Evolutionary conservation across 1,140 invertebrate genomes (phyloP).

Genomic region (Drosophila saltans): DNA sequence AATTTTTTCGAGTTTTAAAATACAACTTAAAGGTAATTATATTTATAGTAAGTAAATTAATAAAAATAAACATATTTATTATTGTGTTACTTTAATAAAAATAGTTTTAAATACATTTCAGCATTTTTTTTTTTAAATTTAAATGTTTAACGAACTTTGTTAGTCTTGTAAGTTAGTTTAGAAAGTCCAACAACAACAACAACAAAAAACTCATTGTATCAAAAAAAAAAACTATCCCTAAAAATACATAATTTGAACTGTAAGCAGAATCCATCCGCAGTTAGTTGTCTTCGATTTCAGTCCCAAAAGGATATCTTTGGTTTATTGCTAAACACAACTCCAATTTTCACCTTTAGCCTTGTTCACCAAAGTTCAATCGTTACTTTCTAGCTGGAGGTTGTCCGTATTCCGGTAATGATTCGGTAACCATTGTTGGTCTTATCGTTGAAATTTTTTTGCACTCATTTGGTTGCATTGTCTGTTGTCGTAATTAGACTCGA

Average conservation of each 20-base stretch:
- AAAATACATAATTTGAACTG: background rate
- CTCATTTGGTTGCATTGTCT: slow-evolving; percentile 34
- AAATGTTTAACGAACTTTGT: too few relatives aligned
- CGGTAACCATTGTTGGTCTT: slow-evolving; percentile 5
- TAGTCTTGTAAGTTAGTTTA: too few relatives aligned
- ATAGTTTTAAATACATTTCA: too few relatives aligned
- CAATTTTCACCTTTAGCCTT: background rate
- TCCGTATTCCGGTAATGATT: background rate
- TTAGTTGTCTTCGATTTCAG: background rate
- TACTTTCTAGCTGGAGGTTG: background rate
- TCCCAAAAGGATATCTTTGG: background rate
- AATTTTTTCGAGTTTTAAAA: too few relatives aligned
- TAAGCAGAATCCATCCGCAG: background rate
- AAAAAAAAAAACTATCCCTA: too few relatives aligned
- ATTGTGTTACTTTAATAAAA: too few relatives aligned
- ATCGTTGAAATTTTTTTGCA: background rate
- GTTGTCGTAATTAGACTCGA: slow-evolving; percentile 59
- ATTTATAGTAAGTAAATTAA: too few relatives aligned
- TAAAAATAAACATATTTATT: too few relatives aligned
- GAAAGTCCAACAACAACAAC: too few relatives aligned
- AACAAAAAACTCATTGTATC: too few relatives aligned
- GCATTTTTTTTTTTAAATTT: too few relatives aligned
- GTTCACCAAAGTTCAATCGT: background rate
- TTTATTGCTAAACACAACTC: background rate
- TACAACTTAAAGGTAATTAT: too few relatives aligned